A percentile compares a stretch with the other conserved stretches of the same genome.
phyloP scores from a whole-genome alignment of 64 coral and sea anemone genomes.

The Stichodactyla helianthus region DNA sequence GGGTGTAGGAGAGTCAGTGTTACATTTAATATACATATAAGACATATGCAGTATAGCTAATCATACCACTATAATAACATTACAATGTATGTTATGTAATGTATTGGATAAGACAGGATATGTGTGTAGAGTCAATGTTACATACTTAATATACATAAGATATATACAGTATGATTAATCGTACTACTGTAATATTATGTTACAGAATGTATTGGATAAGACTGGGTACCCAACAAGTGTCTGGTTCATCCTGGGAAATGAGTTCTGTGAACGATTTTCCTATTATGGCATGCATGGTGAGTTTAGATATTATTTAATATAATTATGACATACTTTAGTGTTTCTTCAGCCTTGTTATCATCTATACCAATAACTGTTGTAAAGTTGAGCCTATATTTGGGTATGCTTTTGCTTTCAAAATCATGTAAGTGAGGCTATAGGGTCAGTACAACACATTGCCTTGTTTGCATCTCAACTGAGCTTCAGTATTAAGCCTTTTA shows the following conservation, averaged over 20 bases:
- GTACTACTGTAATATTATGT: not conserved
- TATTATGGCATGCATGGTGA: slow-evolving; percentile 99
- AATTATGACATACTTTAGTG: not conserved
- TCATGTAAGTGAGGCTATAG: too few species aligned
- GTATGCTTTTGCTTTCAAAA: too few species aligned
- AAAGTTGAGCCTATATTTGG: too few species aligned
- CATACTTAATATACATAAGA: not conserved
- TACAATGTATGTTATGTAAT: slow-evolving; percentile 63
- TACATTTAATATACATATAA: not conserved
- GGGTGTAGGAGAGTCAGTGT: too few species aligned
- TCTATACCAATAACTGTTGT: too few species aligned
- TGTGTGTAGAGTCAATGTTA: too few species aligned
- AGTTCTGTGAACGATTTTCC: slow-evolving; percentile 97
- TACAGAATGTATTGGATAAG: slow-evolving; percentile 85
- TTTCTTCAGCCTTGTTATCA: too few species aligned
- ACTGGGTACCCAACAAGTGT: slow-evolving; percentile 91
- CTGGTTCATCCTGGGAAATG: slow-evolving; percentile 97
- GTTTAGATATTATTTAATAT: not conserved
- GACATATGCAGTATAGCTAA: not conserved
- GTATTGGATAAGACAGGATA: slow-evolving; percentile 89
- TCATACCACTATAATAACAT: not conserved
- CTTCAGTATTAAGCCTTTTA: too few species aligned
- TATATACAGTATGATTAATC: not conserved
- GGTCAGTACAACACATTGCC: too few species aligned
- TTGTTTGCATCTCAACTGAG: too few species aligned